Evolutionary conservation across 2,888 invertebrate species (phyloP).

Genomic region (Lasioglossum malachurum): DNA sequence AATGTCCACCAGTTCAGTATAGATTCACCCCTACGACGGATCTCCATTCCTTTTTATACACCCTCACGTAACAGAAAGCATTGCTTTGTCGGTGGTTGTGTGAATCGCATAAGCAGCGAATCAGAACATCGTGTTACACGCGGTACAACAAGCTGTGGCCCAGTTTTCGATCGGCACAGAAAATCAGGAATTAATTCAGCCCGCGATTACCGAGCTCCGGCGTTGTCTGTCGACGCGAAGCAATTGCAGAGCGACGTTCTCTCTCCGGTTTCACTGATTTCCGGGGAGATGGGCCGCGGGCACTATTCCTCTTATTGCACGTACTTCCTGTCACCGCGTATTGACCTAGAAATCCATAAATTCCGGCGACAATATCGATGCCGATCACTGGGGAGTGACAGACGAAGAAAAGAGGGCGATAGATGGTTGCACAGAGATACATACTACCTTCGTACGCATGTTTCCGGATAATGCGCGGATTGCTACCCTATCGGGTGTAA

Average conservation of each 20-base stretch:
- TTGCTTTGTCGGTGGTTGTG: background rate
- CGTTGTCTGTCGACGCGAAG: conserved; percentile 37
- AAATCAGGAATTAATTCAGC: conserved; percentile 62
- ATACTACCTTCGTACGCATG: background rate
- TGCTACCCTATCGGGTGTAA: conserved; percentile 53
- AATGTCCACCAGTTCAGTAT: too few relatives aligned
- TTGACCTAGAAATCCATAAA: conserved; percentile 75
- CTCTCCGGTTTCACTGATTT: conserved; percentile 43
- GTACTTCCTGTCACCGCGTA: conserved; percentile 68
- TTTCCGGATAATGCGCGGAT: conserved; percentile 53
- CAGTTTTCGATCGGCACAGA: conserved; percentile 39
- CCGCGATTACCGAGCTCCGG: conserved; percentile 50
- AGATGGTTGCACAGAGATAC: conserved; percentile 28
- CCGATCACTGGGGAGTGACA: conserved; percentile 8
- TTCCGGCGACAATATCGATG: conserved; percentile 68
- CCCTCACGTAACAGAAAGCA: background rate
- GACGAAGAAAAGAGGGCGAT: conserved; percentile 9
- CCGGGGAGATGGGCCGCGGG: conserved; percentile 30
- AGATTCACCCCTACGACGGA: too few relatives aligned
- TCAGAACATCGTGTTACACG: background rate
- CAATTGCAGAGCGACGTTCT: conserved; percentile 29
- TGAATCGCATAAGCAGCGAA: background rate
- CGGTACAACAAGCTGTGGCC: background rate
- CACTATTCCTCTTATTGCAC: conserved; percentile 61
- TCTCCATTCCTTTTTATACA: too few relatives aligned